A percentile compares a stretch with the other conserved stretches of the same genome.
These are phyloP conservation scores for Cistogaster globosa DNA, from an alignment of 2,888 invertebrate genomes.

Conservation along the genomic window DNA sequence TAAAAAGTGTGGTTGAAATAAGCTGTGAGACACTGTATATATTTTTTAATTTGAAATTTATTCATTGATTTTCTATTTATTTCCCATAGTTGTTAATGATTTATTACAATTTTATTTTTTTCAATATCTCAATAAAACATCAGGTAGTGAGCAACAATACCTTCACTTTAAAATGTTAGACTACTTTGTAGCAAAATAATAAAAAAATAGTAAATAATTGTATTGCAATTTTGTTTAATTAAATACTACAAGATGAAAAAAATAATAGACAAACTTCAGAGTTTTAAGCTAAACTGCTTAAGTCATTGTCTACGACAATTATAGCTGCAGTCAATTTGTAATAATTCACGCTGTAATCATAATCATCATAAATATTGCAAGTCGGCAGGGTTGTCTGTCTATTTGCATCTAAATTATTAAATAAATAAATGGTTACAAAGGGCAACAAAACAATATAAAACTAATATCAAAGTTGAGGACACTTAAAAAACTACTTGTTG, in stretches of 20 bases:
- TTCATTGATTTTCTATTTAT: too few species aligned
- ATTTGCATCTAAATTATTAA: not conserved
- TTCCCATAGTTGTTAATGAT: not conserved
- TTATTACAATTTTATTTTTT: slow-evolving; percentile 6
- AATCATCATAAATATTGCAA: slow-evolving; percentile 15
- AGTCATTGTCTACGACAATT: slow-evolving; percentile 14
- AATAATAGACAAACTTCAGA: not conserved
- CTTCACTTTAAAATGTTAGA: not conserved
- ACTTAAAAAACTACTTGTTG: not conserved
- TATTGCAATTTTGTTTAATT: not conserved
- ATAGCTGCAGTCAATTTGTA: not conserved
- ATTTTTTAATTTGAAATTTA: too few species aligned
- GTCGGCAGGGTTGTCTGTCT: not conserved
- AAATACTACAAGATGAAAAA: not conserved
- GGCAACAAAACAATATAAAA: slow-evolving; percentile 7
- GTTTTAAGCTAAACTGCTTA: not conserved
- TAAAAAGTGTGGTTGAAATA: too few species aligned
- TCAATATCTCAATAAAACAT: not conserved
- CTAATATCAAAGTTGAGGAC: slow-evolving; percentile 36
- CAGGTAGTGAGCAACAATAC: not conserved
- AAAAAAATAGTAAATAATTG: not conserved
- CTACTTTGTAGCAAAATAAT: slow-evolving; percentile 8
- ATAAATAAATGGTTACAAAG: slow-evolving; percentile 15
- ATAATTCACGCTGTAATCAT: slow-evolving; percentile 24
- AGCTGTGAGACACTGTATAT: too few species aligned